Evolutionary conservation across 2,888 invertebrate genomes (phyloP), one percentile per base, ranked within the genome.

Genomic region (Apodemia zela): DNA sequence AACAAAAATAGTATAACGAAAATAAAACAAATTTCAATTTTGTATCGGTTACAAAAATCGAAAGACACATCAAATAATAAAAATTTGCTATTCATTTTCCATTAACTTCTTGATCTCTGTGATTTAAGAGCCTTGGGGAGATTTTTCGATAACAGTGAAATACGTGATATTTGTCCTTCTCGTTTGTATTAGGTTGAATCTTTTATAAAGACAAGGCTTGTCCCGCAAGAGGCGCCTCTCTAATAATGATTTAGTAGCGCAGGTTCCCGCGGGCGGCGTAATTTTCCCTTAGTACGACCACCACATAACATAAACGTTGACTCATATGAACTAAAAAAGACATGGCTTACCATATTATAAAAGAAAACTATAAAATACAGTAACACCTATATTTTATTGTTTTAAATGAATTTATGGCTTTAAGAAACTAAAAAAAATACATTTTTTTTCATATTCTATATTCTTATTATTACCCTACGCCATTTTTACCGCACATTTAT

Each of bases 171-270:
- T 84, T 77, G 78, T 73, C 73, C 76, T 80, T 78, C 83, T 85
- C 78, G 83, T 87, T 82, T 82, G 85, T 86, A 84, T 85, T 81
- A 83, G 79, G 80, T 79, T 89, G 88, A 89, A 89, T 89, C 82
- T 89, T 89, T 89, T 89, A 88, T 89, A 87, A 85, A 85, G 84
- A 85, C 82, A 75, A 80, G 81, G 78, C 80, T 77, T 82, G 86
- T 85, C 86, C 79, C 81, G 73, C 74, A 72, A 71, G 54, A 54
- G 54, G 72, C 73, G 75, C 76, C 71, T 72, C 72, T 75, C 84
- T 89, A 89, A 89, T 89, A 87, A 88, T 88, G 89, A 89, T 89
- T 82, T 89, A 89, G 85, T 80, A 77, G 77, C 71, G 75, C 73
- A 70, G 67, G 77, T 74, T 88, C 88, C 88, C 89, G 78, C 81